Conservation (phyloP, 2,113 vertebrate species). For the Dicrurus megarhynchus region DNA sequence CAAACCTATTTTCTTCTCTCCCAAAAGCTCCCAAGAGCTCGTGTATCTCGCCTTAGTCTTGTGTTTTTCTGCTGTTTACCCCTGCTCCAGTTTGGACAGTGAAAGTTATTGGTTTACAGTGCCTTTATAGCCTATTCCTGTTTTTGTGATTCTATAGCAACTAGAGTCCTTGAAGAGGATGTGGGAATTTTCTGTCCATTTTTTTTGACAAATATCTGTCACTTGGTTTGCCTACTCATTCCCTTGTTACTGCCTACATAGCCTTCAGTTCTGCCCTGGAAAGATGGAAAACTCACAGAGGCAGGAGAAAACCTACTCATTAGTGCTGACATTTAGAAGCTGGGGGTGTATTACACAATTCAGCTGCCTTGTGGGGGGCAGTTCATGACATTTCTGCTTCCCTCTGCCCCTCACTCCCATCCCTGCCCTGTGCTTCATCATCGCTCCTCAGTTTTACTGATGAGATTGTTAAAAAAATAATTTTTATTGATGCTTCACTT, state of each 20-base stretch:
- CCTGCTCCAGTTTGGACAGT: background rate
- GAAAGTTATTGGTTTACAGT: background rate
- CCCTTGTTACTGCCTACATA: background rate
- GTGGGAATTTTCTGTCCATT: background rate
- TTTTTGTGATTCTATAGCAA: slow-evolving; percentile 24
- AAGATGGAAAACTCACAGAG: background rate
- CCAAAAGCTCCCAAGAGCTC: background rate
- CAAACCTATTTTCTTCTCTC: background rate
- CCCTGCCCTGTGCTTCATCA: background rate
- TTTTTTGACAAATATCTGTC: slow-evolving; percentile 47
- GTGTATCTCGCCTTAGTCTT: background rate
- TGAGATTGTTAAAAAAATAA: background rate
- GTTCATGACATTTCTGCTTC: background rate
- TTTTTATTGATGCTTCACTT: background rate
- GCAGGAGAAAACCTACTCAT: background rate
- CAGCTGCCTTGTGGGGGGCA: background rate
- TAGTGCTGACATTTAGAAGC: slow-evolving; percentile 32
- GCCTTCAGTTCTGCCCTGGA: background rate
- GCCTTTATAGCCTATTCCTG: background rate
- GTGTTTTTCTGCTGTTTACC: background rate
- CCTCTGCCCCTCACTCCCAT: background rate
- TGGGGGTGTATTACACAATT: slow-evolving; percentile 14
- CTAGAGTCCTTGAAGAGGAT: background rate
- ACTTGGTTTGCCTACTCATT: slow-evolving; percentile 46
- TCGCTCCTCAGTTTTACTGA: background rate